Percentiles rank a stretch among this genome's conserved stretches.
Evolutionary conservation across 2,113 vertebrate species (phyloP).

Genomic region (Anhinga anhinga): DNA sequence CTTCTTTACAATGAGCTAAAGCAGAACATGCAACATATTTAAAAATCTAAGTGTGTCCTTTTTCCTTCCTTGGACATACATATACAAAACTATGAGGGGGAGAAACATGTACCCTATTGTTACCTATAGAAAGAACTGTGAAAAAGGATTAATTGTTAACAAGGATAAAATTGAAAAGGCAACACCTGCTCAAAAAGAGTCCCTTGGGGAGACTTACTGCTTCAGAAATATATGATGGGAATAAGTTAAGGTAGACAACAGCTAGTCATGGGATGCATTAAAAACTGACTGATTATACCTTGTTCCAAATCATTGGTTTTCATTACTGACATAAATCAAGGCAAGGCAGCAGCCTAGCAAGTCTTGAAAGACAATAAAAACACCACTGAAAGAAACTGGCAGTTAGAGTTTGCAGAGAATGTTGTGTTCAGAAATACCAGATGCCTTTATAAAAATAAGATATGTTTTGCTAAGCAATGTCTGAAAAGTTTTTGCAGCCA

Average conservation of each 20-base stretch:
- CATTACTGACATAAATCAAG: conserved; percentile 36
- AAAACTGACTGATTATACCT: neutral
- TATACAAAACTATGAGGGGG: neutral
- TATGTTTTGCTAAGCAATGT: conserved; percentile 9
- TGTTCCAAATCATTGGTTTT: conserved; percentile 16
- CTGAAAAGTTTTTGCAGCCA: conserved; percentile 15
- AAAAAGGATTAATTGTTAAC: neutral
- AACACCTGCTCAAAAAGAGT: neutral
- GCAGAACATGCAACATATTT: neutral
- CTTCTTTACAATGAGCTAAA: neutral
- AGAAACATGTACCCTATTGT: neutral
- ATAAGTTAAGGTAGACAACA: neutral
- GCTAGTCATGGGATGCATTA: neutral
- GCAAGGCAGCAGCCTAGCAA: neutral
- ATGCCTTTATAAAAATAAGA: conserved; percentile 24
- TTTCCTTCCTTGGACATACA: neutral
- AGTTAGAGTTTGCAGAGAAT: neutral
- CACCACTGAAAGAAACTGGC: neutral
- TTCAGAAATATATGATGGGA: neutral
- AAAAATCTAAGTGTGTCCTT: neutral
- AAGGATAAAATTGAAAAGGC: conserved; percentile 16
- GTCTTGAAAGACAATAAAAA: conserved; percentile 38
- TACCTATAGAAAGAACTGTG: neutral
- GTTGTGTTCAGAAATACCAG: neutral
- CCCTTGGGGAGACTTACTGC: neutral